Conservation (phyloP, 64 coral and sea anemone species). For the Platygyra sinensis region DNA sequence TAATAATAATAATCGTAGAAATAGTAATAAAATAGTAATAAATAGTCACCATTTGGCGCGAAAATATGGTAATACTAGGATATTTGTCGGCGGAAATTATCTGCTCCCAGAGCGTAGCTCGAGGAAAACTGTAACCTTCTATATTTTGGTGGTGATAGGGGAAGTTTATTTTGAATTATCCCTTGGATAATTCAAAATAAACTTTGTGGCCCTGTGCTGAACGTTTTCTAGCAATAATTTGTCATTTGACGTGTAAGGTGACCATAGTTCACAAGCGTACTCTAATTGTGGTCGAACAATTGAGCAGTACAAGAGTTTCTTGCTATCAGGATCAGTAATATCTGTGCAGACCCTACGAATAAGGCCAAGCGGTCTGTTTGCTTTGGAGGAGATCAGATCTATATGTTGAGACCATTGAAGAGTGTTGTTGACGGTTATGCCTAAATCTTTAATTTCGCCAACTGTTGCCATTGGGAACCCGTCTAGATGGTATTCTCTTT, state of each 20-base stretch:
- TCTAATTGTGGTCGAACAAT: no score
- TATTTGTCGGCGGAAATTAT: no score
- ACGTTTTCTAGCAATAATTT: constrained; percentile 22
- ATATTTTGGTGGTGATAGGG: no score
- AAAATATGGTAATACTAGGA: no score
- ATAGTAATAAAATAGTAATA: no score
- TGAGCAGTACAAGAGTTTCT: no score
- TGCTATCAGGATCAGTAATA: no score
- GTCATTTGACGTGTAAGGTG: constrained; percentile 60
- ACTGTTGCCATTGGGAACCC: constrained; percentile 45
- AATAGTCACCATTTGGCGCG: no score
- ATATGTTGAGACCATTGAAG: constrained; percentile 60
- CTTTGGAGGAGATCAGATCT: constrained; percentile 51
- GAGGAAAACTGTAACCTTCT: no score
- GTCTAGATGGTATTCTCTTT: constrained; percentile 60
- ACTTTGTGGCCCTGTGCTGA: constrained; percentile 42
- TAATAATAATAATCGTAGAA: no score
- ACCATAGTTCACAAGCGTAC: constrained; percentile 8
- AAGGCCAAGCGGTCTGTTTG: constrained; percentile 59
- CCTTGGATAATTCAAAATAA: not conserved
- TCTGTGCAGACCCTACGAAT: constrained; percentile 19
- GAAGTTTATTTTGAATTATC: constrained; percentile 26
- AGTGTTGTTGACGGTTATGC: constrained; percentile 38
- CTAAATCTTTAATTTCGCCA: no score
- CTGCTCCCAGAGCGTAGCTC: no score